phyloP scores from a whole-genome alignment of 2,797 vertebrate species.

The Rhabdomys pumilio region DNA sequence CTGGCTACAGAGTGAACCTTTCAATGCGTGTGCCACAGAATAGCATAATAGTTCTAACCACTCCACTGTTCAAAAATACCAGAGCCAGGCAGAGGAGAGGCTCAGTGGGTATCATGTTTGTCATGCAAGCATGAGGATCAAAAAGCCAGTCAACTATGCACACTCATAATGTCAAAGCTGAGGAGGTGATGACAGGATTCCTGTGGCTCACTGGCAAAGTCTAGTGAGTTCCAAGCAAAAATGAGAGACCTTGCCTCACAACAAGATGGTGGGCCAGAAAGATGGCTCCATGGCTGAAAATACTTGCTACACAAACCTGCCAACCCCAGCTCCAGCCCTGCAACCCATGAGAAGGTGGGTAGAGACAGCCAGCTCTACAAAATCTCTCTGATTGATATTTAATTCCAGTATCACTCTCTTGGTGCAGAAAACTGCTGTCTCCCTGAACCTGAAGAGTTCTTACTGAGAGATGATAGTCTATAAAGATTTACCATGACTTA shows the following conservation, averaged over 20 bases:
- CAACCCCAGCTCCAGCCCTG: neutral
- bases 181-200: neutral
- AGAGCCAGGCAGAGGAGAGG: neutral
- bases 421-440: conserved; percentile 52
- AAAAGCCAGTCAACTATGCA: neutral
- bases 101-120: neutral
- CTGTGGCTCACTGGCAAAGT: neutral
- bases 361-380: neutral
- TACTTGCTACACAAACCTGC: neutral
- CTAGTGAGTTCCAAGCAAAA: neutral
- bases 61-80: conserved; percentile 16
- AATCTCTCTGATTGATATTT: neutral
- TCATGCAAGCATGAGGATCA: neutral
- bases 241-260: neutral
- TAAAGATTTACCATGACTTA: conserved; percentile 74
- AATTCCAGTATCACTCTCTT: no score
- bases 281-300: neutral
- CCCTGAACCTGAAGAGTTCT: conserved; percentile 57
- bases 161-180: neutral
- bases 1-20: conserved; percentile 13
- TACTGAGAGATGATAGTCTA: conserved; percentile 59
- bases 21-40: neutral
- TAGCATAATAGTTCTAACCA: neutral
- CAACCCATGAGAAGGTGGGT: neutral
- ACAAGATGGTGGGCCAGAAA: neutral